Conservation (phyloP, 2,113 vertebrate genomes). For the Anser brachyrhynchus region DNA sequence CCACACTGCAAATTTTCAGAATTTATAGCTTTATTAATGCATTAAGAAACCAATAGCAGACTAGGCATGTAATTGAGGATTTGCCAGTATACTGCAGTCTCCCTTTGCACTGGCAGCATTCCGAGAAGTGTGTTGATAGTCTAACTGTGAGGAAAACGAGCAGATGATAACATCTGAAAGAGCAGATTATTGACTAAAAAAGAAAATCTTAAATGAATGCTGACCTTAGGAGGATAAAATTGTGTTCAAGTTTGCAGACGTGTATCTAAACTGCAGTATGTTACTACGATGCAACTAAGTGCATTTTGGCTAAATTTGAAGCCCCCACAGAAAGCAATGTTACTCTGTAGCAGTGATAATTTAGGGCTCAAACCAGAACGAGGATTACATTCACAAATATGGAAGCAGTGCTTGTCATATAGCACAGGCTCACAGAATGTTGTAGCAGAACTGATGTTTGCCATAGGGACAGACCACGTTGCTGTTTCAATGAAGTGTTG, state of each 20-base stretch:
- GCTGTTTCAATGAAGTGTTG: neutral
- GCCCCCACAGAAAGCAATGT: neutral
- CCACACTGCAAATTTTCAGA: neutral
- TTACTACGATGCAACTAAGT: neutral
- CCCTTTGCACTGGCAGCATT: neutral
- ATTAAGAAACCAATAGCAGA: neutral
- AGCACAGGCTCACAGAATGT: neutral
- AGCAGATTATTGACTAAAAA: neutral
- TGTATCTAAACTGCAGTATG: neutral
- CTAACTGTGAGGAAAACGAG: constrained; percentile 8
- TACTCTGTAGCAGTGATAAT: neutral
- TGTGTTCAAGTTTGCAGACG: constrained; percentile 22
- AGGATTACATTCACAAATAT: neutral
- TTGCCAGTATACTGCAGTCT: neutral
- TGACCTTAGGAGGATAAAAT: neutral
- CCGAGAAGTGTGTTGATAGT: neutral
- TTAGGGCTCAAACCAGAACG: neutral
- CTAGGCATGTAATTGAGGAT: constrained; percentile 3
- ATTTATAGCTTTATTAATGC: constrained; percentile 8
- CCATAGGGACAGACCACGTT: neutral
- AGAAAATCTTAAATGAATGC: neutral
- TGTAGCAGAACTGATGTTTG: neutral
- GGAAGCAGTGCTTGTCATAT: neutral
- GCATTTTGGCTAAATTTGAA: neutral
- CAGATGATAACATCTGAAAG: neutral